A percentile compares a stretch with the other conserved stretches of the same genome.
phyloP scores from a whole-genome alignment of 2,113 vertebrate genomes.

The Gnathonemus longibarbis region DNA sequence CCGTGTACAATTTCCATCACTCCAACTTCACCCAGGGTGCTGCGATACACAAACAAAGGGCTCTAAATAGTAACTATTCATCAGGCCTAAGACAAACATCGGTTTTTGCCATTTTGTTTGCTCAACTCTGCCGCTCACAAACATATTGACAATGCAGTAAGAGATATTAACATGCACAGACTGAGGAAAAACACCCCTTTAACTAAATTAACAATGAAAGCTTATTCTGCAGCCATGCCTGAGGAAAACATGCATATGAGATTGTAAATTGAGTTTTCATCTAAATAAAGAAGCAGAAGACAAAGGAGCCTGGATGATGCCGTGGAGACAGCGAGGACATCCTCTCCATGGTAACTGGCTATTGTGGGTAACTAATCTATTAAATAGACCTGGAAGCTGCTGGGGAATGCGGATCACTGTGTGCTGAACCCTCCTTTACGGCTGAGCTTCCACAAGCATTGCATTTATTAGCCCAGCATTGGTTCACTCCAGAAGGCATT shows the following conservation, averaged over 20 bases:
- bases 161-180: not conserved
- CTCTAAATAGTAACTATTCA: not conserved
- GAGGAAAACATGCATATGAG: not conserved
- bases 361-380: not conserved
- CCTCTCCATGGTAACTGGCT: slow-evolving; percentile 8
- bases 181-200: not conserved
- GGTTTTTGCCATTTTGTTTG: not conserved
- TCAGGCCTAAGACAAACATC: not conserved
- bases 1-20: not conserved
- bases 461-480: not conserved
- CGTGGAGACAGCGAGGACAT: not conserved
- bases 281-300: slow-evolving; percentile 2
- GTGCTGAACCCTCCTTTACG: not conserved
- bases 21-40: not conserved
- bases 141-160: not conserved
- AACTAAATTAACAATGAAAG: not conserved
- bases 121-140: not conserved
- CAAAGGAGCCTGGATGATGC: not conserved
- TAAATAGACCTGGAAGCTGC: not conserved
- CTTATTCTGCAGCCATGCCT: not conserved
- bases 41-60: not conserved
- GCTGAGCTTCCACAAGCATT: not conserved
- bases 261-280: not conserved
- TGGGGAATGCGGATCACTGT: not conserved
- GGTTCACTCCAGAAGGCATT: not conserved